These are phyloP conservation scores for Anaspis maculata DNA, from an alignment of 2,888 invertebrate genomes.

Conservation along the genomic window DNA sequence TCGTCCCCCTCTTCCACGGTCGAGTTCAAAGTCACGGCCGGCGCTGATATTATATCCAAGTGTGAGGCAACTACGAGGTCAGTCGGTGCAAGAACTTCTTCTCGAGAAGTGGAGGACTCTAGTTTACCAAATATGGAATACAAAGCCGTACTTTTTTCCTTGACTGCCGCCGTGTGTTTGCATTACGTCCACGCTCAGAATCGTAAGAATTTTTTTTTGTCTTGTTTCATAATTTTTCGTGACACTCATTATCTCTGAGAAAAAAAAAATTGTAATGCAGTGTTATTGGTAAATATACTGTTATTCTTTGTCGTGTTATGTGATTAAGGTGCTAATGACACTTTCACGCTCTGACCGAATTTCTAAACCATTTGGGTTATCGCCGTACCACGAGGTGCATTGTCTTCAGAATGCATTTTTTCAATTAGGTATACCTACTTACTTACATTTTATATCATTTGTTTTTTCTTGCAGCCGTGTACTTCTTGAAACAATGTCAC, in stretches of 20 bases:
- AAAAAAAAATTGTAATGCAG: too few relatives aligned
- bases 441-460: too few relatives aligned
- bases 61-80: slow-evolving; percentile 38
- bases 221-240: too few relatives aligned
- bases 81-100: slow-evolving; percentile 29
- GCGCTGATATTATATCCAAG: too few relatives aligned
- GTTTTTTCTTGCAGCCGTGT: slow-evolving; percentile 43
- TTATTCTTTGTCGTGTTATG: slow-evolving; percentile 1
- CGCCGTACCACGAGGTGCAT: too few relatives aligned
- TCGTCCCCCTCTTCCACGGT: slow-evolving; percentile 9
- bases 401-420: too few relatives aligned
- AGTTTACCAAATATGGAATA: slow-evolving; percentile 4
- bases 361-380: not conserved
- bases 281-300: slow-evolving; percentile 2
- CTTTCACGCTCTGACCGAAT: slow-evolving; percentile 10
- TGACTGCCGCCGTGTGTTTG: slow-evolving; percentile 2
- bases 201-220: too few relatives aligned
- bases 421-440: not conserved
- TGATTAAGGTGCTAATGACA: slow-evolving; percentile 9
- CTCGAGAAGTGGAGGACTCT: slow-evolving; percentile 12
- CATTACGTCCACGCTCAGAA: slow-evolving; percentile 8
- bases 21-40: slow-evolving; percentile 35
- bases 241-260: too few relatives aligned
- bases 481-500: slow-evolving; percentile 70
- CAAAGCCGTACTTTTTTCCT: slow-evolving; percentile 1